Percentiles rank a stretch among this genome's conserved stretches.
Evolutionary conservation across 2,888 invertebrate species (phyloP).

Genomic region (Eupithecia abbreviata): DNA sequence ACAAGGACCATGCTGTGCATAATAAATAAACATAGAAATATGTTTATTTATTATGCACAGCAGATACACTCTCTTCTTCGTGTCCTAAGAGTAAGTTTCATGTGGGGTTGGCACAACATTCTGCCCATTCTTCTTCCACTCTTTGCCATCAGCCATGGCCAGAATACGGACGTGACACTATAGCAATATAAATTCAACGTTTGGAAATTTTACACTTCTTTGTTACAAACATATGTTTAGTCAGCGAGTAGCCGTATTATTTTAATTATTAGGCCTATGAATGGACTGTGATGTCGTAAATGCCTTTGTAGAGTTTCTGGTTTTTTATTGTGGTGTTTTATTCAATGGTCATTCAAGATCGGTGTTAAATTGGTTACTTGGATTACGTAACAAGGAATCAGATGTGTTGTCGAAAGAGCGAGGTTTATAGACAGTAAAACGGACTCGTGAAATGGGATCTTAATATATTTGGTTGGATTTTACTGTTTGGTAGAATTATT

Average conservation of each 20-base stretch:
- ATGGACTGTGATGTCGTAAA: constrained; percentile 72
- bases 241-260: constrained; percentile 67
- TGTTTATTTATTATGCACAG: background rate
- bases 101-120: background rate
- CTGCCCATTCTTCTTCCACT: background rate
- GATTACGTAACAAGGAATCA: constrained; percentile 56
- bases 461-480: constrained; percentile 50
- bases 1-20: too few species aligned
- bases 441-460: constrained; percentile 73
- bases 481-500: constrained; percentile 3
- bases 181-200: constrained; percentile 74
- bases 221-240: constrained; percentile 73
- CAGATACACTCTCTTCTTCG: background rate
- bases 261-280: constrained; percentile 67
- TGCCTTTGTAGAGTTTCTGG: constrained; percentile 65
- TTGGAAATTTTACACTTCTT: constrained; percentile 79
- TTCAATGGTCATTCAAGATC: constrained; percentile 58
- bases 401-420: constrained; percentile 64
- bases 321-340: constrained; percentile 63
- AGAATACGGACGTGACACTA: constrained; percentile 48
- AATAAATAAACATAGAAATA: too few species aligned
- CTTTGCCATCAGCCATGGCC: background rate
- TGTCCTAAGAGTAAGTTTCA: too few species aligned
- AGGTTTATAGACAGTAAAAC: constrained; percentile 78
- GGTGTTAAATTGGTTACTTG: constrained; percentile 55